Conservation (phyloP, 2,888 invertebrate genomes). For the Drosophila niveifrons region DNA sequence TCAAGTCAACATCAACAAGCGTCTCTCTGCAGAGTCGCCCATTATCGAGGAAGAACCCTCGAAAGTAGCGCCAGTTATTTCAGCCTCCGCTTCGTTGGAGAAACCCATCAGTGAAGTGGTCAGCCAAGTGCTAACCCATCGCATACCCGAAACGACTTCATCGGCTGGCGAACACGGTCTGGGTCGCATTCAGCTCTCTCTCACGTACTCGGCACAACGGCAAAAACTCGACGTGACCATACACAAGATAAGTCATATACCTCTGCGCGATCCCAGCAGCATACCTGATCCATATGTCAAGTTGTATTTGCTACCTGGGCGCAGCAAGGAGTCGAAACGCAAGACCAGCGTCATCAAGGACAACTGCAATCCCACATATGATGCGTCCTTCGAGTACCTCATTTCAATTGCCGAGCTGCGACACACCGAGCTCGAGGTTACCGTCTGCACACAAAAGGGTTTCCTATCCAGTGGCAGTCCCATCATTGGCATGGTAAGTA, state of each 20-base stretch:
- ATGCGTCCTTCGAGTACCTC: constrained; percentile 95
- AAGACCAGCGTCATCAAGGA: constrained; percentile 94
- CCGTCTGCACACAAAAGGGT: constrained; percentile 95
- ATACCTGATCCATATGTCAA: constrained; percentile 97
- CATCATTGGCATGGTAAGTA: constrained; percentile 91
- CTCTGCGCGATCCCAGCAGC: constrained; percentile 92
- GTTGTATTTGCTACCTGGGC: constrained; percentile 93
- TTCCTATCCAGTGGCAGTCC: constrained; percentile 93
- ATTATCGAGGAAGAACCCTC: constrained; percentile 74
- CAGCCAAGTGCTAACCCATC: constrained; percentile 86
- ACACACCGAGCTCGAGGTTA: constrained; percentile 92
- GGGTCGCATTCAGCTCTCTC: constrained; percentile 93
- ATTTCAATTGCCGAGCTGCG: constrained; percentile 93
- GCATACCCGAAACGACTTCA: constrained; percentile 87
- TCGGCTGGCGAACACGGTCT: constrained; percentile 91
- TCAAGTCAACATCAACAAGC: constrained; percentile 62
- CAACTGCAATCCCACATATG: constrained; percentile 95
- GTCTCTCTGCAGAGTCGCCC: constrained; percentile 76
- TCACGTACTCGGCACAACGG: constrained; percentile 93
- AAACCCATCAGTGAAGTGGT: constrained; percentile 67
- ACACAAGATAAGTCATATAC: constrained; percentile 95
- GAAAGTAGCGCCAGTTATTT: constrained; percentile 60
- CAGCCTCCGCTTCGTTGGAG: constrained; percentile 78
- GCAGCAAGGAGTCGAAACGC: constrained; percentile 94
- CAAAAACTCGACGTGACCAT: constrained; percentile 94